Evolutionary conservation across 1,140 invertebrate genomes (phyloP).

Genomic region (Drosophila quadrilineata): DNA sequence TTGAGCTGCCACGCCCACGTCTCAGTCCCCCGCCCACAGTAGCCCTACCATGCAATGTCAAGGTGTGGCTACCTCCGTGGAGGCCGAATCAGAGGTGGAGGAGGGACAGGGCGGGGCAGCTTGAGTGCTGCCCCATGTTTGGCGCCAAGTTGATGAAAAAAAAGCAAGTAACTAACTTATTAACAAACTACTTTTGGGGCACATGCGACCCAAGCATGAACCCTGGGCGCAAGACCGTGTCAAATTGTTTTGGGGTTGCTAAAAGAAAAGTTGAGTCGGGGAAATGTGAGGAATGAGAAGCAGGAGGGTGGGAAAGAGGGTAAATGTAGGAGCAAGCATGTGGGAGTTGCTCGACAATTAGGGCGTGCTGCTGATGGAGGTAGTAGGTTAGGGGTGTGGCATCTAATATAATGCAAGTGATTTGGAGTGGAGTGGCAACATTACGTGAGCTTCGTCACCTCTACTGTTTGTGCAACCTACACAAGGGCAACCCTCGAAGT

Average conservation of each 20-base stretch:
- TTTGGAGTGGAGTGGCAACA: constrained; percentile 1
- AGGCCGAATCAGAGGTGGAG: not conserved
- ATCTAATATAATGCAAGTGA: constrained; percentile 14
- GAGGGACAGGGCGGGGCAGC: too few species aligned
- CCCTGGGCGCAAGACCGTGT: not conserved
- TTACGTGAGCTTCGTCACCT: constrained; percentile 7
- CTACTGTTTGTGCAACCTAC: too few species aligned
- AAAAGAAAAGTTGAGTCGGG: constrained; percentile 7
- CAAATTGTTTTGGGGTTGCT: not conserved
- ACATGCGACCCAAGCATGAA: constrained; percentile 1
- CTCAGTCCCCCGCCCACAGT: too few species aligned
- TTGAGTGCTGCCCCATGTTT: too few species aligned
- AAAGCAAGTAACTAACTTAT: constrained; percentile 33
- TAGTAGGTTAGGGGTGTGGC: not conserved
- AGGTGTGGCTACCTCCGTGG: constrained; percentile 23
- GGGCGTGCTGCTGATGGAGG: not conserved
- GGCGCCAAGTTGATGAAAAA: constrained; percentile 8
- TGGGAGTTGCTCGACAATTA: constrained; percentile 1
- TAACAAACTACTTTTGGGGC: constrained; percentile 14
- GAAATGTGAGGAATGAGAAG: too few species aligned
- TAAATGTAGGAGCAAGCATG: not conserved
- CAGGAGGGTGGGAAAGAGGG: constrained; percentile 22
- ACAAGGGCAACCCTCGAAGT: too few species aligned
- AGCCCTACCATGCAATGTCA: not conserved
- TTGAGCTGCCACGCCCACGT: too few species aligned